These are phyloP conservation scores for Rhopalosiphum padi DNA, from an alignment of 1,140 invertebrate genomes.

Conservation along the genomic window DNA sequence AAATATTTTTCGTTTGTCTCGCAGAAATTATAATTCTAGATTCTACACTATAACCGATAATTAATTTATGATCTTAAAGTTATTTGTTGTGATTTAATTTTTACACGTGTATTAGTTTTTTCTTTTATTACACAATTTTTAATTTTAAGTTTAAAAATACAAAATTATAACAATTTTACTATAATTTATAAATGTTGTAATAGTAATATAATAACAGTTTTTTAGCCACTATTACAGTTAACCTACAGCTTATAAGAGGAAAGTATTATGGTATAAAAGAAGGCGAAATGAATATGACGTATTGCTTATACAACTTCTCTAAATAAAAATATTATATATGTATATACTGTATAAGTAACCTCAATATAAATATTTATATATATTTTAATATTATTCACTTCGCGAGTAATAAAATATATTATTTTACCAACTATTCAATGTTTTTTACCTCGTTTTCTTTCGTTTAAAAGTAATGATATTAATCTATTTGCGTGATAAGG, in stretches of 20 bases:
- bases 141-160: neutral
- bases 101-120: neutral
- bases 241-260: neutral
- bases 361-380: neutral
- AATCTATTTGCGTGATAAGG: slow-evolving; percentile 18
- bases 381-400: neutral
- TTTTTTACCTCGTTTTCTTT: neutral
- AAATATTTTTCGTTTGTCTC: neutral
- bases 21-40: neutral
- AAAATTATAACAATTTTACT: neutral
- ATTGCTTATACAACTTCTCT: neutral
- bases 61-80: no score
- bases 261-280: neutral
- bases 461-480: slow-evolving; percentile 32
- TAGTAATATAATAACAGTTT: neutral
- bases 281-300: neutral
- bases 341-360: neutral
- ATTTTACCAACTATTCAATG: neutral
- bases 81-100: no score
- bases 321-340: neutral
- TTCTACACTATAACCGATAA: neutral
- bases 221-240: neutral
- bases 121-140: neutral
- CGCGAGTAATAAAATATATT: neutral
- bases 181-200: no score